phyloP scores from a whole-genome alignment of 2,113 vertebrate species.

The Galeopterus variegatus region DNA sequence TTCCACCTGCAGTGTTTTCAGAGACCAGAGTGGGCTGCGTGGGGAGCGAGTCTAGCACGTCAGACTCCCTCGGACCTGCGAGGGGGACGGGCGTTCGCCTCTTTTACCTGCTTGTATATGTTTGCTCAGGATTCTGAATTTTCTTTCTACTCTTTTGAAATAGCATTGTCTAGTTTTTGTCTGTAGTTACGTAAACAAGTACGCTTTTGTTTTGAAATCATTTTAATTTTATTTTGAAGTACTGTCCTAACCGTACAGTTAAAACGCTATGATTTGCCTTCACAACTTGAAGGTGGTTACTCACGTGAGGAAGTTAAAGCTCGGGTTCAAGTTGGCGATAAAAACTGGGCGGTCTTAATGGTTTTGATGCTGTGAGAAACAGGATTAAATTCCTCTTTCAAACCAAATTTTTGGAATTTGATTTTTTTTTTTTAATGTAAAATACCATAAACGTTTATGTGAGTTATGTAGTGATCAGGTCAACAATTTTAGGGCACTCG shows the following conservation, averaged over 20 bases:
- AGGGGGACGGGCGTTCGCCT: not conserved
- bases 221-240: not conserved
- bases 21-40: not conserved
- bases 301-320: not conserved
- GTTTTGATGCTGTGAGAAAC: not conserved
- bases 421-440: not conserved
- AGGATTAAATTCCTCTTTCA: not conserved
- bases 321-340: not conserved
- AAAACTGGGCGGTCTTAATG: too few relatives aligned
- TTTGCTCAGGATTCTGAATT: not conserved
- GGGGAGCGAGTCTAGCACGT: not conserved
- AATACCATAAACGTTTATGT: not conserved
- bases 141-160: too few relatives aligned
- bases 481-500: not conserved
- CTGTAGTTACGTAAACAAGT: not conserved
- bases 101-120: too few relatives aligned
- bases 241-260: not conserved
- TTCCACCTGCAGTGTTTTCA: not conserved
- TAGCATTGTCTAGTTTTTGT: not conserved
- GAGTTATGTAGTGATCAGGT: not conserved
- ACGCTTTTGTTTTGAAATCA: not conserved
- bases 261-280: not conserved
- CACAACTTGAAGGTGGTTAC: not conserved
- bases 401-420: not conserved
- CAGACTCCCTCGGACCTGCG: not conserved